phyloP scores from a whole-genome alignment of 2,113 vertebrate genomes.

The Hypomesus transpacificus region DNA sequence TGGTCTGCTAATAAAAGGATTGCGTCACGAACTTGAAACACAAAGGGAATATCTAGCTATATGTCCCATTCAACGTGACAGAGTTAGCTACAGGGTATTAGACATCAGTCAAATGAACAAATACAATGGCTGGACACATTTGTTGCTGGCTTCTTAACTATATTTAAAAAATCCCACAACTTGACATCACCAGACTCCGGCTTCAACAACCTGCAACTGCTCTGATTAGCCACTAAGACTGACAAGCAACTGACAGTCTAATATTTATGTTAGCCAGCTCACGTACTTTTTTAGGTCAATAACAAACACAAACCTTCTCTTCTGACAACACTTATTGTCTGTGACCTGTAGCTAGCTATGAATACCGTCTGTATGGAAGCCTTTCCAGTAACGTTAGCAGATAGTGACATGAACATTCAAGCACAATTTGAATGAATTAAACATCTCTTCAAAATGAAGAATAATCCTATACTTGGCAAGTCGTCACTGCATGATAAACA shows the following conservation, averaged over 20 bases:
- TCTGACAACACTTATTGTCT: neutral
- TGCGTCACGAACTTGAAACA: neutral
- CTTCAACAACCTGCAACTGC: neutral
- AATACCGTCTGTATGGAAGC: conserved; percentile 29
- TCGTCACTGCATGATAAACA: conserved; percentile 38
- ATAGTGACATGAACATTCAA: neutral
- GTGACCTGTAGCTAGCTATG: conserved; percentile 33
- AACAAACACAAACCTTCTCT: neutral
- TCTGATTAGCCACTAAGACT: conserved; percentile 7
- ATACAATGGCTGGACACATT: too few species aligned
- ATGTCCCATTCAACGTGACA: conserved; percentile 26
- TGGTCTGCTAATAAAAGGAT: neutral
- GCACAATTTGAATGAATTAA: conserved; percentile 39
- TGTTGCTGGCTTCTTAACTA: too few species aligned
- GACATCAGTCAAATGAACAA: too few species aligned
- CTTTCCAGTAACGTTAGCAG: neutral
- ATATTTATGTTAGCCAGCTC: conserved; percentile 16
- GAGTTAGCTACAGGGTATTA: neutral
- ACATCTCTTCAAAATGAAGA: conserved; percentile 12
- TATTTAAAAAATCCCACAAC: neutral
- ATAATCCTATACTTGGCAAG: conserved; percentile 16
- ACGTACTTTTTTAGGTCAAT: conserved; percentile 28
- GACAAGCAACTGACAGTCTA: conserved; percentile 4
- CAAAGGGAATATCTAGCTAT: neutral
- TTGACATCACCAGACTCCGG: neutral